These are phyloP conservation scores for Paraplagusia blochii DNA, from an alignment of 2,113 vertebrate genomes.

Conservation along the genomic window DNA sequence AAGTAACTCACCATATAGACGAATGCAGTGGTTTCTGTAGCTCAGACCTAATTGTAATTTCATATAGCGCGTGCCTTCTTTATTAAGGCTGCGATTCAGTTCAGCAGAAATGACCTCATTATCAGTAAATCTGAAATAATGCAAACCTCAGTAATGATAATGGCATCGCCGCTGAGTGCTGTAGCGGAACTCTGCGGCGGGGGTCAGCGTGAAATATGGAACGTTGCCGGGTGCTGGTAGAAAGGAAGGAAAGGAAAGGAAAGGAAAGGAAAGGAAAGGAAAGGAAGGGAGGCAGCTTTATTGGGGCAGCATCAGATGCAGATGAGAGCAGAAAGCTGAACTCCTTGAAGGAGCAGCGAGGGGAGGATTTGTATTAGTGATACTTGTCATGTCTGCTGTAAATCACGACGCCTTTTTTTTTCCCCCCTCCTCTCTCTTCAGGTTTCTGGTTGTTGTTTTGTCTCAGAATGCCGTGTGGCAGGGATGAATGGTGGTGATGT, in stretches of 20 bases:
- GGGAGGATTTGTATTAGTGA: conserved; percentile 66
- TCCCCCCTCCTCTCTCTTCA: conserved; percentile 63
- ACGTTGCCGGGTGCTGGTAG: conserved; percentile 20
- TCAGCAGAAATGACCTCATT: conserved; percentile 32
- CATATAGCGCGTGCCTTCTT: conserved; percentile 14
- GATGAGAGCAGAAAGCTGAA: conserved; percentile 61
- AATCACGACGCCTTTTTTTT: conserved; percentile 68
- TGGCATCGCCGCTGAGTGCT: conserved; percentile 29
- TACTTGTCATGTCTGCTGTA: conserved; percentile 78
- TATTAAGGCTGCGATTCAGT: conserved; percentile 28
- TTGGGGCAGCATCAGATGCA: conserved; percentile 54
- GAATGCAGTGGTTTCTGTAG: conserved; percentile 9
- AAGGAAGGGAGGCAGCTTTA: conserved; percentile 31
- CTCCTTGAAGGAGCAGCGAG: conserved; percentile 44
- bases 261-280: too few relatives aligned
- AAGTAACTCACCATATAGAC: conserved; percentile 5
- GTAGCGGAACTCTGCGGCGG: conserved; percentile 30
- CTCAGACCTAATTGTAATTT: conserved; percentile 17
- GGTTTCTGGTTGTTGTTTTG: conserved; percentile 73
- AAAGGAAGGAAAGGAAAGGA: too few relatives aligned
- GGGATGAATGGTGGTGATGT: conserved; percentile 80
- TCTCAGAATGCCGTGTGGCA: conserved; percentile 74
- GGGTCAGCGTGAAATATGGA: conserved; percentile 36
- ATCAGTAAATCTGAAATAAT: conserved; percentile 44
- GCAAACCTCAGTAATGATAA: conserved; percentile 39